Evolutionary conservation across 2,888 invertebrate genomes (phyloP).

Genomic region (Hydriomena furcata): DNA sequence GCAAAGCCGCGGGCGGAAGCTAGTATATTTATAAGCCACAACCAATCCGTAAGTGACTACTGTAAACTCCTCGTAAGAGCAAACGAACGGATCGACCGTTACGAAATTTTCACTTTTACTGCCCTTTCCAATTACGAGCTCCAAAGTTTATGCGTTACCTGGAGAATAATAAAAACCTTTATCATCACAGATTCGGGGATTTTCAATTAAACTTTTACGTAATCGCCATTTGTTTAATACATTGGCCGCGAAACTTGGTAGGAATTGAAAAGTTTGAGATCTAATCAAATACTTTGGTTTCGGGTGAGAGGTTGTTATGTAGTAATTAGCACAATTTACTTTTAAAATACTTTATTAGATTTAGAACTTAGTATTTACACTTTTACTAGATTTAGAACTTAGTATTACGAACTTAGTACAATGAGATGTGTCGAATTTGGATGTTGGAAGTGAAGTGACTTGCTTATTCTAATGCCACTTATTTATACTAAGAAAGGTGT

Average conservation of each 20-base stretch:
- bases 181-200: conserved; percentile 56
- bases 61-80: conserved; percentile 12
- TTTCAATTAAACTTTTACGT: conserved; percentile 64
- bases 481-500: too few species aligned
- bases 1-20: too few species aligned
- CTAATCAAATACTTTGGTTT: conserved; percentile 53
- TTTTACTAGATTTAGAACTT: too few species aligned
- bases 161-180: conserved; percentile 60
- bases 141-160: conserved; percentile 55
- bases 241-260: conserved; percentile 46
- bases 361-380: too few species aligned
- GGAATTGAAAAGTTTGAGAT: conserved; percentile 52
- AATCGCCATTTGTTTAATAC: conserved; percentile 59
- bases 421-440: too few species aligned
- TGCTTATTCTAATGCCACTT: too few species aligned
- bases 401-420: too few species aligned
- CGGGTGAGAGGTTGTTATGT: conserved; percentile 39
- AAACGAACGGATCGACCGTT: conserved; percentile 24
- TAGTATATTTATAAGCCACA: not conserved
- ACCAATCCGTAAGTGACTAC: conserved; percentile 4
- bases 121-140: conserved; percentile 50
- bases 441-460: too few species aligned
- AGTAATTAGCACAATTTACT: too few species aligned
- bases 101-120: conserved; percentile 47
- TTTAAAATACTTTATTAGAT: too few species aligned